Evolutionary conservation across 2,888 invertebrate genomes (phyloP).

Genomic region (Callimorpha dominula): DNA sequence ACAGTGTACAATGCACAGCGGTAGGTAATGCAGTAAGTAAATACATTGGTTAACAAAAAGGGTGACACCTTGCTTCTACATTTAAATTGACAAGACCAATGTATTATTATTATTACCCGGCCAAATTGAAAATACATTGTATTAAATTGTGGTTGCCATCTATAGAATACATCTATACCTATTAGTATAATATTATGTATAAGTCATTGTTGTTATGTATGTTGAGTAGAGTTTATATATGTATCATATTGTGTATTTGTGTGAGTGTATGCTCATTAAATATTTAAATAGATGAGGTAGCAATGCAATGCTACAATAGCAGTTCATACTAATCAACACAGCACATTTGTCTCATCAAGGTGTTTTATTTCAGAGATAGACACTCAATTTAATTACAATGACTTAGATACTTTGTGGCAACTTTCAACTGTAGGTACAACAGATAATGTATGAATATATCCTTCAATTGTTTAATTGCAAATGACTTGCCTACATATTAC

Average conservation of each 20-base stretch:
- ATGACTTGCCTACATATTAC: slow-evolving; percentile 22
- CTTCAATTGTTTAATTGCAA: slow-evolving; percentile 27
- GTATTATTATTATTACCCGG: too few species aligned
- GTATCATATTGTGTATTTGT: too few species aligned
- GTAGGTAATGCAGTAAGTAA: too few species aligned
- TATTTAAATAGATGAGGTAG: neutral
- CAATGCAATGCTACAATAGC: neutral
- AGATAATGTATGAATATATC: neutral
- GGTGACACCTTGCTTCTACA: too few species aligned
- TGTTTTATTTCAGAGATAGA: neutral
- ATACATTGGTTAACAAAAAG: too few species aligned
- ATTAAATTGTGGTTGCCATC: neutral
- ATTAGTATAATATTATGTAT: neutral
- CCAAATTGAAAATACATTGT: too few species aligned
- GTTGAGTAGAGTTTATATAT: neutral
- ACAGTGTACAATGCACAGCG: too few species aligned
- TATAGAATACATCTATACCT: neutral
- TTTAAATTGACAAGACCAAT: too few species aligned
- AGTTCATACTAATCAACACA: neutral
- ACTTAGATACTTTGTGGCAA: too few species aligned
- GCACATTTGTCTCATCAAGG: too few species aligned
- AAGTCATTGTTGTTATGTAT: neutral
- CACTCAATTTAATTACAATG: too few species aligned
- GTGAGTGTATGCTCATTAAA: neutral
- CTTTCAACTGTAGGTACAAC: too few species aligned